These are phyloP conservation scores for Buathra laborator DNA, from an alignment of 2,888 invertebrate species.

Conservation along the genomic window DNA sequence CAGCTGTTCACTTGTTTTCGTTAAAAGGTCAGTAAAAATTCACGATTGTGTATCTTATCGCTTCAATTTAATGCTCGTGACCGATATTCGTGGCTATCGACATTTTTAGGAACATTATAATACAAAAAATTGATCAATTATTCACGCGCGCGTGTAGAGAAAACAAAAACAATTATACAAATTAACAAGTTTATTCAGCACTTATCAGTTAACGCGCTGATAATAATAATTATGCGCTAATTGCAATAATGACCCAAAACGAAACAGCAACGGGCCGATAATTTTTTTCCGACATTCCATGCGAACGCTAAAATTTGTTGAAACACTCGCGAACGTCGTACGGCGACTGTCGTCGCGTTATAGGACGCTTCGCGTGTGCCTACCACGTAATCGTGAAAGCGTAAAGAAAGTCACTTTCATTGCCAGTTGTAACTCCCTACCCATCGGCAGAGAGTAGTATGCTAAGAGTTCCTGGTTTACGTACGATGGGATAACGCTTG, in stretches of 20 bases:
- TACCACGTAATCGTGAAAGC: slow-evolving; percentile 74
- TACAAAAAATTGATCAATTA: not conserved
- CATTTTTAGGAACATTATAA: not conserved
- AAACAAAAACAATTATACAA: not conserved
- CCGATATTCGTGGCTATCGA: not conserved
- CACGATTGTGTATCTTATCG: not conserved
- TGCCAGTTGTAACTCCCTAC: slow-evolving; percentile 58
- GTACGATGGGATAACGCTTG: not conserved
- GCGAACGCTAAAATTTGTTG: slow-evolving; percentile 29
- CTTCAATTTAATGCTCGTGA: not conserved
- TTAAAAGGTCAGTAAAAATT: not conserved
- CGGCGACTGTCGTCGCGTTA: slow-evolving; percentile 50
- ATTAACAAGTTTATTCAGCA: not conserved
- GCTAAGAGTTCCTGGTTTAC: slow-evolving; percentile 12
- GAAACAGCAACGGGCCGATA: not conserved
- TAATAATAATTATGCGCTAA: too few relatives aligned
- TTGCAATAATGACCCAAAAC: not conserved
- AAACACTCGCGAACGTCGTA: slow-evolving; percentile 15
- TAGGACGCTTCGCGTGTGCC: slow-evolving; percentile 12
- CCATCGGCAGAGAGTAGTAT: not conserved
- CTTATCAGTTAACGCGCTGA: not conserved
- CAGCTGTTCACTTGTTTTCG: not conserved
- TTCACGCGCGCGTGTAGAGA: not conserved
- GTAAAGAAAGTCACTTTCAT: slow-evolving; percentile 77
- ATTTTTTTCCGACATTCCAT: not conserved